Evolutionary conservation across 2,797 vertebrate species (phyloP), one percentile per base, ranked within the genome.

Genomic region (Bradypus variegatus): DNA sequence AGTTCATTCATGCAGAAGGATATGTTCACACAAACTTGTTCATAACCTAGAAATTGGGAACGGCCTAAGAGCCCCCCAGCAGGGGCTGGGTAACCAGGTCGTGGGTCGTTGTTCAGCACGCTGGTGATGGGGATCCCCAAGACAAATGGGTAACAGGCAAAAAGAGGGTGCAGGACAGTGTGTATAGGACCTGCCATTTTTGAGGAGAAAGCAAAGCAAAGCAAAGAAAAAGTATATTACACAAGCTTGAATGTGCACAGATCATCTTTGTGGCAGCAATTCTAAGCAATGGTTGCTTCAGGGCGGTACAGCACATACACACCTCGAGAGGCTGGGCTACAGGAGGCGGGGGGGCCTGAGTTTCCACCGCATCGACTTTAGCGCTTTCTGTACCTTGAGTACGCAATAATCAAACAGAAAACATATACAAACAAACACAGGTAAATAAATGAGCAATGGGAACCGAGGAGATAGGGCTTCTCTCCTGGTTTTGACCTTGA

Each of bases 161-260:
- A 53, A 19, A 33, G 0, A 31, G 27, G 38, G 41, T n/a, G 7
- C 19, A 11, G 10, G n/a, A 4, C 3, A 6, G 2, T 19, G 48
- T 50, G 18, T 2, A 3, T 8, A 41, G 16, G 13, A 58, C 13
- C 31, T 73, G 72, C 50, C 25, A 41, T 36, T 78, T 86, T 79
- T n/a, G 27, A 50, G 41, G 45, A 5, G n/a, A 31, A 75, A 50
- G 14, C 48, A 14, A 50, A 50, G 50, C 10, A 9, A 50, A n/a
- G 33, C 36, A 50, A 58, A 8, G 29, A 67, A 62, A 81, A n/a
- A 2, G 29, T 6, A 0, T 8, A n/a, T 1, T 29, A 9, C 45
- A 55, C 65, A 58, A 55, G 55, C 36, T 88, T 10, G 1, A 13
- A 4, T 9, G 5, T 38, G 33, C 62, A 31, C 3, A 31, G 62